Base-by-base conservation (phyloP, 92 coral and sea anemone genomes). In the Micromussa lordhowensis region DNA sequence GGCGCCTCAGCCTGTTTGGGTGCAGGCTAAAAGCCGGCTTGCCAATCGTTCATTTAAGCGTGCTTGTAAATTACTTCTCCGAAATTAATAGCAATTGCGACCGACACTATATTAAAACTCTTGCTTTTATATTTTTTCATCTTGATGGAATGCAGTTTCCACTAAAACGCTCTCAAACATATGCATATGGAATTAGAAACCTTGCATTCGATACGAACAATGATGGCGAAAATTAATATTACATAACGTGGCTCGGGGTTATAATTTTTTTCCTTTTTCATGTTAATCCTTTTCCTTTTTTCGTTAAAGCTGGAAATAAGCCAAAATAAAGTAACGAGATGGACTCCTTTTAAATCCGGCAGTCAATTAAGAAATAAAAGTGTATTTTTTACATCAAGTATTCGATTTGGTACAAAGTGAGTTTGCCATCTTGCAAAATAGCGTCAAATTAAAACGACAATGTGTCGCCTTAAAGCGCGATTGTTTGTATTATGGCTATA, bases 401-500 rank as follows among this genome's bases (percentile, higher is more conserved):
- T 53, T 57, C 40, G 40, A 17, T 53, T 53, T 24, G 15, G 82
- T 16, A 53, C 18, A 53, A 28, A 78, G 14, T 51, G 66, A 51
- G 22, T 51, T 78, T 54, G 30, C 36, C 82, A 78, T 48, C 61
- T 54, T 78, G 38, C 19, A 30, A 78, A 78, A 15, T 78, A 55
- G 30, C 82, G 82, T 32, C 66, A 78, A 78, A 78, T 53, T 78
- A 32, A 53, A 78, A 78, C 57, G 68, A 54, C 82, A 28, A 30
- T 55, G 12, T 78, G 82, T 54, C 66, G 82, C 82, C 68, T 15
- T 54, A 21, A 54, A 29, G 82, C 28, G 22, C 14, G 15, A 53
- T 78, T 78, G 77, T 78, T 78, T 78, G 26, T 78, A 26, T 78
- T 78, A 28, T 17, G 68, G 18, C 82, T 78, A 78, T 1, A 6